Evolutionary conservation across 2,113 vertebrate species (phyloP), one percentile per base, ranked within the genome.

Genomic region (Mastomys coucha): DNA sequence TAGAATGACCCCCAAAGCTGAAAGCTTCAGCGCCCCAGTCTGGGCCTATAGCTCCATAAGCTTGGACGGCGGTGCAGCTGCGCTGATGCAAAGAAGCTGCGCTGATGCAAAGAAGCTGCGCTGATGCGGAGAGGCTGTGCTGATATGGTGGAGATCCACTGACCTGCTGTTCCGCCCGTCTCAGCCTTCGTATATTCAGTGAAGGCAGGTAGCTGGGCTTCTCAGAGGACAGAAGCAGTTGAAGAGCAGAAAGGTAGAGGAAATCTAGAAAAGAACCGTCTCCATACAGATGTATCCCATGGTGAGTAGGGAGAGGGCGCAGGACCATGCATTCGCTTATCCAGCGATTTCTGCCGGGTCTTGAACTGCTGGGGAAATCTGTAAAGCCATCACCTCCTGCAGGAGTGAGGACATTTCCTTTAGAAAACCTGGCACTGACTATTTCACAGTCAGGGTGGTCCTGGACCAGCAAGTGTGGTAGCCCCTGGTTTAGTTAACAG

Each of bases 401-500:
- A 45, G 45, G 45, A 88, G 99, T 98, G 91, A 99, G 99, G 88
- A 99, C 75, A 9, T 99, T 99, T 99, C 99, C 99, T 99, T 99
- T 99, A 0, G 99, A 99, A 94, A 99, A 99, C 98, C 99, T 99
- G 99, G 99, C 99, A 98, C 99, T 99, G 99, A 99, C 95, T 45
- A 99, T 99, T 98, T 99, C 99, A 31, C 99, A 99, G 8, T 97
- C 95, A 94, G 99, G 97, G 13, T 99, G 99, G 96, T 96, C 98
- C 96, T 99, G 97, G 98, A 99, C 99, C 99, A 99, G 98, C 99
- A 99, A 91, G 99, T 98, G 0, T 99, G 99, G 99, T 99, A 99
- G 42, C 99, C 99, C 36, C 99, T 99, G 9, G 99, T 99, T 99
- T 99, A 99, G 98, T 99, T 99, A 99, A 99, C 11, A 16, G 58